Conservation (phyloP, 2,113 vertebrate genomes). For the Mastomys natalensis region DNA sequence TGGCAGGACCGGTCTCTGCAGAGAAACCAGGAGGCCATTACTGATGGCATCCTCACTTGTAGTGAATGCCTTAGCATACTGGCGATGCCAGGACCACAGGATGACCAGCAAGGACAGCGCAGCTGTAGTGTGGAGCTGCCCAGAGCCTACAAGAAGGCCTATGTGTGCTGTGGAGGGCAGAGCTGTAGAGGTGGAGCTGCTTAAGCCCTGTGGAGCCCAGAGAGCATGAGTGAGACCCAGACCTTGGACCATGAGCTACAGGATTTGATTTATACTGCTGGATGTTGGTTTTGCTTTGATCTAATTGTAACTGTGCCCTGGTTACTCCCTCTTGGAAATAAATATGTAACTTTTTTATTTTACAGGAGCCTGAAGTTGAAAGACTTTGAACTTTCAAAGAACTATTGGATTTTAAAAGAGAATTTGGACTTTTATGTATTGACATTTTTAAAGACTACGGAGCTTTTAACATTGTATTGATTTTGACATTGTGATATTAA, state of each 20-base stretch:
- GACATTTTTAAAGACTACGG: not conserved
- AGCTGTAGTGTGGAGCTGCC: not conserved
- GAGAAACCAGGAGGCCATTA: not conserved
- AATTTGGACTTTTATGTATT: not conserved
- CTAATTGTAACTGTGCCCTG: not conserved
- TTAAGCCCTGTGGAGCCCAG: not conserved
- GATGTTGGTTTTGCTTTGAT: not conserved
- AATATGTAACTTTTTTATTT: not conserved
- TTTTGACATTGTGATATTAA: not conserved
- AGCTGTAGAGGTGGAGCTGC: not conserved
- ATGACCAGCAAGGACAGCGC: not conserved
- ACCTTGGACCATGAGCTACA: not conserved
- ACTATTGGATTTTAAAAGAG: not conserved
- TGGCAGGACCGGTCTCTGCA: not conserved
- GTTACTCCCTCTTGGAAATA: not conserved
- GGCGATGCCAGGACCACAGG: not conserved
- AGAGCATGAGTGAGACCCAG: not conserved
- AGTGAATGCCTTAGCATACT: not conserved
- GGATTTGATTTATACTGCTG: not conserved
- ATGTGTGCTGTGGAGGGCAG: not conserved
- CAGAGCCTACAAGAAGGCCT: not conserved
- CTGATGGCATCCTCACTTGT: not conserved
- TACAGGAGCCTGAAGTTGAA: not conserved
- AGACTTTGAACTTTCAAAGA: not conserved
- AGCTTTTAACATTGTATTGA: not conserved